These are phyloP conservation scores for Drosophila mercatorum DNA, from an alignment of 2,888 invertebrate species.

Conservation along the genomic window DNA sequence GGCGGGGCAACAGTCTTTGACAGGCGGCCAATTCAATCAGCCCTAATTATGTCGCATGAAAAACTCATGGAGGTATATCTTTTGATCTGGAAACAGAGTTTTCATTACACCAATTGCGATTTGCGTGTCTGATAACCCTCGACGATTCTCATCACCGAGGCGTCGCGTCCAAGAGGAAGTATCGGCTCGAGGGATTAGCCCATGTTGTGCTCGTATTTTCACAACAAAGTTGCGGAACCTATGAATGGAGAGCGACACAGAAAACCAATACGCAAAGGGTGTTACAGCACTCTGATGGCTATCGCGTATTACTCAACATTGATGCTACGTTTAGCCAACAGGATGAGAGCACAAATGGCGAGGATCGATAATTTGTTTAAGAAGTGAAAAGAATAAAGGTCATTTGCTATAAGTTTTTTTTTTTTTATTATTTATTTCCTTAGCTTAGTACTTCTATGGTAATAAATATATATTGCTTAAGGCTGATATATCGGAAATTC, in stretches of 20 bases:
- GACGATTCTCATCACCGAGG: conserved; percentile 8
- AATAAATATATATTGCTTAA: background rate
- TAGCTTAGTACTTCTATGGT: no score
- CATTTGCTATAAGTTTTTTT: background rate
- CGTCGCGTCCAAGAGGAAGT: conserved; percentile 21
- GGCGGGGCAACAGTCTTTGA: conserved; percentile 55
- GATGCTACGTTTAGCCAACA: background rate
- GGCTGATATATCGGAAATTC: no score
- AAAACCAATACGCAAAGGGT: background rate
- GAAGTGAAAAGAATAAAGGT: background rate
- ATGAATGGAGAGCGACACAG: conserved; percentile 13
- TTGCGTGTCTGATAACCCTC: conserved; percentile 25
- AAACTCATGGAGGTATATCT: conserved; percentile 15
- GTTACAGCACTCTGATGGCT: conserved; percentile 2
- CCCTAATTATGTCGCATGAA: conserved; percentile 77
- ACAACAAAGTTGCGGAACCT: conserved; percentile 23
- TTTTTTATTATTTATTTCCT: background rate
- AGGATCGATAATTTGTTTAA: background rate
- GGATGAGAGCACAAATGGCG: background rate
- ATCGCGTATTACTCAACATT: conserved; percentile 8
- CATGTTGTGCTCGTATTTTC: conserved; percentile 28
- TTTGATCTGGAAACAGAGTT: conserved; percentile 31
- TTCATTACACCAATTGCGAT: conserved; percentile 44
- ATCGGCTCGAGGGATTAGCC: conserved; percentile 33
- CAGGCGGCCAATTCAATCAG: conserved; percentile 64